Percentiles rank a stretch among this genome's conserved stretches.
Evolutionary conservation across 2,797 vertebrate genomes (phyloP).

Genomic region (Coracias cyanogaster): DNA sequence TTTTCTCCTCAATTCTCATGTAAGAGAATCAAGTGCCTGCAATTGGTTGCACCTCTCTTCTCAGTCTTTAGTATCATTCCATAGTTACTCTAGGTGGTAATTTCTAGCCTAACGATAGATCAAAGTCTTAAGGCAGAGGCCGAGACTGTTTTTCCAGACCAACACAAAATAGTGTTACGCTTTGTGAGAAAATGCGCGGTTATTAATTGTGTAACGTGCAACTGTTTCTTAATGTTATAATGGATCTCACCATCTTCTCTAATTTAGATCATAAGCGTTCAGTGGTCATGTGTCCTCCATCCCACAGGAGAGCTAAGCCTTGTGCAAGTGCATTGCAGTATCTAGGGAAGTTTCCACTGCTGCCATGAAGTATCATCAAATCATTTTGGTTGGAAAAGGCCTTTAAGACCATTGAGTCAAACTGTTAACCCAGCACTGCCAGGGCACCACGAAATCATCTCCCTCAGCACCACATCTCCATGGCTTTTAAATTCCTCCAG

Average conservation of each 20-base stretch:
- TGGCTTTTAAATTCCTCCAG: too few relatives aligned
- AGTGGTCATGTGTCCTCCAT: too few relatives aligned
- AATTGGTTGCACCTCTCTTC: neutral
- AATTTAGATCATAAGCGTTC: neutral
- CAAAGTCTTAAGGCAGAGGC: neutral
- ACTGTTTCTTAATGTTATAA: neutral
- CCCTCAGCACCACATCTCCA: too few relatives aligned
- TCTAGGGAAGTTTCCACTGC: neutral
- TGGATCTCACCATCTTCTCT: neutral
- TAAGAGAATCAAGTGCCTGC: neutral
- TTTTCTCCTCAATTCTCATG: neutral
- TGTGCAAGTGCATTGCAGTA: too few relatives aligned
- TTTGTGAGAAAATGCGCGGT: neutral
- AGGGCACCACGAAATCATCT: too few relatives aligned
- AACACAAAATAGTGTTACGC: neutral
- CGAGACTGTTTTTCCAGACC: neutral
- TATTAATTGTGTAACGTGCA: neutral
- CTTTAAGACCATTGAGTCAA: neutral
- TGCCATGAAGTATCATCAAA: neutral
- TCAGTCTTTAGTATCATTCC: too few relatives aligned
- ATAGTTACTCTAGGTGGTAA: neutral
- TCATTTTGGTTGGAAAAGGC: too few relatives aligned
- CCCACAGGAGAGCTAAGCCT: neutral
- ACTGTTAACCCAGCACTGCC: too few relatives aligned
- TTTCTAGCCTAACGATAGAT: neutral